A percentile compares a stretch with the other conserved stretches of the same genome.
Conservation (phyloP, 2,113 vertebrate genomes). For the Elephas maximus region DNA sequence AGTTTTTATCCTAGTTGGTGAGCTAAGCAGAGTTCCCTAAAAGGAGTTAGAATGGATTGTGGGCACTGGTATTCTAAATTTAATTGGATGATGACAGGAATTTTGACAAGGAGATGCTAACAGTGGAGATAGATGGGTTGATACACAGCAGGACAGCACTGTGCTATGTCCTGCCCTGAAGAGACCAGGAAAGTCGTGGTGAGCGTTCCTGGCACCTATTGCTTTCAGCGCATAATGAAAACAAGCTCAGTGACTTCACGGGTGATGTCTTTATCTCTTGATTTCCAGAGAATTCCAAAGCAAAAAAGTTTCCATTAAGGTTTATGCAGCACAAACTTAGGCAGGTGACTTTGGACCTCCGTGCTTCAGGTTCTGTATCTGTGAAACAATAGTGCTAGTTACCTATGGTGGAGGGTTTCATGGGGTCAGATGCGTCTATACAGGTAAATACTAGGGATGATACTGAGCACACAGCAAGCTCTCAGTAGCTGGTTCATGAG, state of each 20-base stretch:
- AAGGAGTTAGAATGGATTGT: slow-evolving; percentile 8
- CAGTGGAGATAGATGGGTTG: slow-evolving; percentile 68
- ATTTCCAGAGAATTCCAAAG: slow-evolving; percentile 78
- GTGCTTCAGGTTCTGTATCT: background rate
- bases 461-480: fast-evolving
- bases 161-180: slow-evolving; percentile 46
- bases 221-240: slow-evolving; percentile 79
- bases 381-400: background rate
- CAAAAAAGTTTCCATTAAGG: slow-evolving; percentile 30
- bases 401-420: background rate
- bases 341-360: background rate
- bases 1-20: background rate
- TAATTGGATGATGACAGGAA: slow-evolving; percentile 64
- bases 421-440: background rate
- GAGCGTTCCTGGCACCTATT: slow-evolving; percentile 84
- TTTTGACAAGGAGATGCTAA: slow-evolving; percentile 63
- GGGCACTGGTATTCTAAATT: background rate
- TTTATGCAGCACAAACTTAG: background rate
- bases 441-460: background rate
- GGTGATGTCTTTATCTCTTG: slow-evolving; percentile 69
- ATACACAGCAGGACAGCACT: slow-evolving; percentile 26
- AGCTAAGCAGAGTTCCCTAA: background rate
- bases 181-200: slow-evolving; percentile 78
- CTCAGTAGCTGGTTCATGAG: background rate
- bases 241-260: slow-evolving; percentile 15